Conservation (phyloP, 2,797 vertebrate species). For the Cossypha polioptera region DNA sequence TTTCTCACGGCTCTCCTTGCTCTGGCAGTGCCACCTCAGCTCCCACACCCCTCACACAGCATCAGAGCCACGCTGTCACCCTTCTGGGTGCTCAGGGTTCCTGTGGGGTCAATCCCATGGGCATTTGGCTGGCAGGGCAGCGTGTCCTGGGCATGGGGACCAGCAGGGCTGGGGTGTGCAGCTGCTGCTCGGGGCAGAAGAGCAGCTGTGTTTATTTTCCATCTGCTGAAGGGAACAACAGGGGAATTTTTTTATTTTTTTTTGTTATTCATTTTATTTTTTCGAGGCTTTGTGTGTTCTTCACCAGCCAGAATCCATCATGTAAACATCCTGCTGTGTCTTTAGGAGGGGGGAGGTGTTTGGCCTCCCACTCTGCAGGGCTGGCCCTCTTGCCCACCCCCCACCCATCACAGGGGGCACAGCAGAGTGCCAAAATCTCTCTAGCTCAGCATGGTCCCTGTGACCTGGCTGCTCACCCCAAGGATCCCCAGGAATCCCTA, state of each 20-base stretch:
- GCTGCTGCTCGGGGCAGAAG: fast-evolving
- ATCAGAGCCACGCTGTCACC: fast-evolving
- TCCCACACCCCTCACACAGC: background rate
- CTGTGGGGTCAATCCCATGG: background rate
- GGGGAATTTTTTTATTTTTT: background rate
- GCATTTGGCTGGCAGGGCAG: background rate
- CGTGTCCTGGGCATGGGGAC: background rate
- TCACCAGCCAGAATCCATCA: background rate
- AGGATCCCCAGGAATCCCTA: too few relatives aligned
- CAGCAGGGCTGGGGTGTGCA: fast-evolving
- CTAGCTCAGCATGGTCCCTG: background rate
- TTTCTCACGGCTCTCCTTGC: fast-evolving
- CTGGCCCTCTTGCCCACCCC: background rate
- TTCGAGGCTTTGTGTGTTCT: background rate
- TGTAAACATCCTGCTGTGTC: conserved; percentile 46
- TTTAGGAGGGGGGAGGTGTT: background rate
- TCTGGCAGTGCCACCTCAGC: background rate
- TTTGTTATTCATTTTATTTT: background rate
- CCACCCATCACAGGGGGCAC: fast-evolving
- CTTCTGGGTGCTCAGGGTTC: background rate
- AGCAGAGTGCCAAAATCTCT: background rate
- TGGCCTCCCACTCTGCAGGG: background rate
- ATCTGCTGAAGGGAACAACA: conserved; percentile 14
- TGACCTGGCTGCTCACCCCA: background rate
- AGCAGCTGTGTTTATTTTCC: conserved; percentile 61